These are phyloP conservation scores for Ferrisia virgata DNA, from an alignment of 2,888 invertebrate species.

Conservation along the genomic window DNA sequence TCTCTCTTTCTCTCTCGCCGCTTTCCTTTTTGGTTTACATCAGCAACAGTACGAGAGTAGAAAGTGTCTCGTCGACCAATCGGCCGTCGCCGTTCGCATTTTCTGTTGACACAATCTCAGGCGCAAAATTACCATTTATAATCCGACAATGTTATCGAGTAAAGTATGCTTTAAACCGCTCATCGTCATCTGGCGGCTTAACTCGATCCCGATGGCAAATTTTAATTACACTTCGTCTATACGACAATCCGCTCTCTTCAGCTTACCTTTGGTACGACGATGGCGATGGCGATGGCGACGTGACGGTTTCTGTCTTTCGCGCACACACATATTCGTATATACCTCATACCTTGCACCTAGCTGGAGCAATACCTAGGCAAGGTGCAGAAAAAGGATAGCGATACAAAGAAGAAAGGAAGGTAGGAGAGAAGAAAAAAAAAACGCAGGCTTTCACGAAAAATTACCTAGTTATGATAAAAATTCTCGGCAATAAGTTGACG, in stretches of 20 bases:
- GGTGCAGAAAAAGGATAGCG: no score
- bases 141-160: background rate
- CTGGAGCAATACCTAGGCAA: no score
- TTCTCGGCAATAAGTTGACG: slow-evolving; percentile 7
- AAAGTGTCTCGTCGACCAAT: background rate
- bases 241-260: no score
- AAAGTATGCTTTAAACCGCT: background rate
- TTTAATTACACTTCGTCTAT: background rate
- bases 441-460: background rate
- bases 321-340: no score
- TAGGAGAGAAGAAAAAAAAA: no score
- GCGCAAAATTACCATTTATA: background rate
- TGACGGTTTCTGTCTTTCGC: no score
- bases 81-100: no score
- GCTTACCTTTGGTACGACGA: background rate
- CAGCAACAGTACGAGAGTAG: no score
- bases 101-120: background rate
- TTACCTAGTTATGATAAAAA: slow-evolving; percentile 8
- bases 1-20: no score
- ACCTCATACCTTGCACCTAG: no score
- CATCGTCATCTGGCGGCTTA: background rate
- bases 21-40: no score
- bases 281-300: background rate
- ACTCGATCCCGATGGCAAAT: background rate
- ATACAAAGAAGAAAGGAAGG: no score